These are phyloP conservation scores for Heliconius eleuchia DNA, from an alignment of 1,140 invertebrate genomes.

Conservation along the genomic window DNA sequence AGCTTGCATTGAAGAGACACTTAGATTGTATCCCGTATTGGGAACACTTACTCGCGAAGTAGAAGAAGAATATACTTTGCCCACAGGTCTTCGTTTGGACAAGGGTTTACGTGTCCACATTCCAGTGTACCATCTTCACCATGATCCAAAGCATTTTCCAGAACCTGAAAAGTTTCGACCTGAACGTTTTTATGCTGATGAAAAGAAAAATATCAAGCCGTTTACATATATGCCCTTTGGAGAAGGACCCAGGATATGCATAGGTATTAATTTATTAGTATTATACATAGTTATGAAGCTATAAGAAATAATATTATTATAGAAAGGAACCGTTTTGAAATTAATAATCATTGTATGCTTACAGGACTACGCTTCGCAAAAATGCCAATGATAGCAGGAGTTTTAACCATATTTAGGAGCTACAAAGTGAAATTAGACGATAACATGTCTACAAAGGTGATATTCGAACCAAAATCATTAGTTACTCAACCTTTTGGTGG, in stretches of 20 bases:
- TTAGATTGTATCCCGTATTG: constrained; percentile 62
- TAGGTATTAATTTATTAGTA: not conserved
- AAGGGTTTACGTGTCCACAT: constrained; percentile 1
- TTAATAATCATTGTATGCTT: not conserved
- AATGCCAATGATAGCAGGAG: constrained; percentile 2
- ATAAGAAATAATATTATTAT: no score
- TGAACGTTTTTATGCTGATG: constrained; percentile 2
- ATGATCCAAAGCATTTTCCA: not conserved
- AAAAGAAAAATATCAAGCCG: constrained; percentile 16
- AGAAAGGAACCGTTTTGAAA: not conserved
- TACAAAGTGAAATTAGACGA: constrained; percentile 5
- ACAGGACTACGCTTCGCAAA: constrained; percentile 2
- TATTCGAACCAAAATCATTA: not conserved
- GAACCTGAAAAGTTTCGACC: constrained; percentile 9
- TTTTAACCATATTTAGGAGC: constrained; percentile 1
- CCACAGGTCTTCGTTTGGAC: constrained; percentile 32
- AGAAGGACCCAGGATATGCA: constrained; percentile 4
- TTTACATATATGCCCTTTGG: constrained; percentile 14
- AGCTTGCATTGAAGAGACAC: constrained; percentile 55
- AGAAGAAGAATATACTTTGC: constrained; percentile 66
- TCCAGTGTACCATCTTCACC: constrained; percentile 1
- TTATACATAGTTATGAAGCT: not conserved
- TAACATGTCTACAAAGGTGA: not conserved
- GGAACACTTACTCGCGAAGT: constrained; percentile 51
- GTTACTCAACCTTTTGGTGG: constrained; percentile 13